Conservation (phyloP, 2,797 vertebrate species). For the Amphiprion clarkii region DNA sequence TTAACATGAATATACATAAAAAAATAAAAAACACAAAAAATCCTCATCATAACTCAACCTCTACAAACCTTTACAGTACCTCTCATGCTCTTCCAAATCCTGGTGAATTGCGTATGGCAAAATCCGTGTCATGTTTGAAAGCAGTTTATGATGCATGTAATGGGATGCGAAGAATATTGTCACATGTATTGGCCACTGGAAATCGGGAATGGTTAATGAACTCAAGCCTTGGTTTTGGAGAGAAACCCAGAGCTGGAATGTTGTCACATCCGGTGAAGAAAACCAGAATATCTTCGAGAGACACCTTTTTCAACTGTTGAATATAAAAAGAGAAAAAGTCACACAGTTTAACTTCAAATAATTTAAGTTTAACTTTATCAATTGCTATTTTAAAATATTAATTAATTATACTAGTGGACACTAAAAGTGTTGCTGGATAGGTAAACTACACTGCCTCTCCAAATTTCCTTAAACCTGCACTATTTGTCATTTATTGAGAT, state of each 20-base stretch:
- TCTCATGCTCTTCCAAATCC: constrained; percentile 17
- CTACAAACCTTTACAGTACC: no score
- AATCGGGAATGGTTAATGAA: constrained; percentile 21
- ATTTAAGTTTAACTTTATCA: no score
- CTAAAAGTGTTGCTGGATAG: no score
- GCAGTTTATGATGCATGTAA: constrained; percentile 4
- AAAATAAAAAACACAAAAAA: no score
- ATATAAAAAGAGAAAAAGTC: neutral
- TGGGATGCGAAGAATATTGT: constrained; percentile 26
- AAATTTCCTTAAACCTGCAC: no score
- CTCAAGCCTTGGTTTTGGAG: constrained; percentile 21
- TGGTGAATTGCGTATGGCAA: constrained; percentile 23
- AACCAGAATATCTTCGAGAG: constrained; percentile 15
- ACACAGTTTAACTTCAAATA: no score
- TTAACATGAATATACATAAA: no score
- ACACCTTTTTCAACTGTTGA: constrained; percentile 14
- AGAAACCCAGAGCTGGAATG: constrained; percentile 21
- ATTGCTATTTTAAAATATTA: no score
- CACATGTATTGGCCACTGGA: constrained; percentile 21
- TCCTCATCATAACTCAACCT: no score
- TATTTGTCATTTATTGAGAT: no score
- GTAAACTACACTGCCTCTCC: no score
- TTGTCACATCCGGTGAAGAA: constrained; percentile 35
- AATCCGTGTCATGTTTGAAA: constrained; percentile 29
- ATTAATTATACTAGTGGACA: no score